Conservation (phyloP, 2,797 vertebrate species). For the Hippocampus kuda region DNA sequence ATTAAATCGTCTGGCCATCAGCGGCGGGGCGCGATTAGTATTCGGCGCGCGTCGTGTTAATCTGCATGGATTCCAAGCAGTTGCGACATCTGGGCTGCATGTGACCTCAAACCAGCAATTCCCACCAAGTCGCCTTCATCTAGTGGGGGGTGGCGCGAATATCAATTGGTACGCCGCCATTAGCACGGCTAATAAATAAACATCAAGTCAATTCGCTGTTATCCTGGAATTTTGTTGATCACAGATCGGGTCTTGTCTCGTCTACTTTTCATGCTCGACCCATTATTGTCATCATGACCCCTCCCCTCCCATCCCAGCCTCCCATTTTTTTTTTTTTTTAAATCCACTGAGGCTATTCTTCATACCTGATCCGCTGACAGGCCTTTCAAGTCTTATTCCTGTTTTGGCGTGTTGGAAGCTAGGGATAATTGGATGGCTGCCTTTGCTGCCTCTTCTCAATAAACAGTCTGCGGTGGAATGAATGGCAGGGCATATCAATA, state of each 20-base stretch:
- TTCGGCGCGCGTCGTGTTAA: constrained; percentile 47
- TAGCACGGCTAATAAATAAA: constrained; percentile 21
- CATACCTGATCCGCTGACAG: constrained; percentile 74
- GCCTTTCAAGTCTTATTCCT: constrained; percentile 80
- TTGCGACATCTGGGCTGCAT: constrained; percentile 47
- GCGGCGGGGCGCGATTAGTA: constrained; percentile 55
- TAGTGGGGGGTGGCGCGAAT: too few relatives aligned
- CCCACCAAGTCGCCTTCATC: constrained; percentile 35
- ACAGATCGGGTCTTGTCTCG: constrained; percentile 68
- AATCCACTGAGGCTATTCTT: constrained; percentile 69
- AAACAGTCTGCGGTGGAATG: constrained; percentile 66
- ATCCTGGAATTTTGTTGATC: constrained; percentile 16
- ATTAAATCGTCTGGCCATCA: constrained; percentile 63
- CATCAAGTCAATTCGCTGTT: neutral
- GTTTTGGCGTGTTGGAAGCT: constrained; percentile 58
- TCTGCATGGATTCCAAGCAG: constrained; percentile 58
- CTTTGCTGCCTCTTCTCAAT: constrained; percentile 61
- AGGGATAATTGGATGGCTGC: constrained; percentile 51
- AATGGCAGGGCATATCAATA: constrained; percentile 69
- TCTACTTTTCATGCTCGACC: constrained; percentile 69
- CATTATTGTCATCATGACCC: constrained; percentile 62
- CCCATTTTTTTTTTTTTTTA: constrained; percentile 25
- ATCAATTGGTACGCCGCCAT: constrained; percentile 31
- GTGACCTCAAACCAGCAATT: constrained; percentile 43
- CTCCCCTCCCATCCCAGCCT: constrained; percentile 5